Evolutionary conservation across 2,888 invertebrate genomes (phyloP), one percentile per base, ranked within the genome.

Genomic region (Microplitis manilae): DNA sequence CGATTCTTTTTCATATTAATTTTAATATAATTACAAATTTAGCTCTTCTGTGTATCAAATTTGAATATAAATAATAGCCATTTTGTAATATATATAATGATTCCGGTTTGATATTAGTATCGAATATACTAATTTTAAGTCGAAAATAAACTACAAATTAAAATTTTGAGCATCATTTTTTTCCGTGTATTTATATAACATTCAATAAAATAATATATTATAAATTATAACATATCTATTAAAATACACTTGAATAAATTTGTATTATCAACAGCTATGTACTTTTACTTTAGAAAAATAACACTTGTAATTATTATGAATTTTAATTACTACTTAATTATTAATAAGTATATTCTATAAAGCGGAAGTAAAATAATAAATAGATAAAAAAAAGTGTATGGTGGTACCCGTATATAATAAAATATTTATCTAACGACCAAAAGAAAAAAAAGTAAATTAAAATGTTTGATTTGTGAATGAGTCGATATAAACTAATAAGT

Each of bases 281-380:
- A 50, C 50, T 50, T 50, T 50, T 50, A 50, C 50, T 50, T 50
- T 50, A 50, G 50, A 50, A 50, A 50, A 50, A 50, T 50, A 50
- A 8, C 50, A 50, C 50, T 50, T 13, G 50, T 50, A 50, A 50
- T 50, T 50, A 13, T 50, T 50, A 30, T 50, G 50, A 50, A 50
- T 50, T 30, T 50, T 50, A 50, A 50, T 50, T 50, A 5, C 50
- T 50, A 30, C 2, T 4, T 30, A 30, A 30, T 30, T 50, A 50
- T 50, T 50, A 50, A 50, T 50, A 50, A 50, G 50, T 13, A 50
- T 13, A 50, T 50, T 50, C 50, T 50, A 50, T 50, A 13, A 50
- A 50, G 9, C 50, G 50, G 50, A 50, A 50, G 50, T 50, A 50
- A 50, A 50, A 8, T 13, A 9, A 50, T 50, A 50, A 50, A 13